phyloP scores from a whole-genome alignment of 1,140 invertebrate genomes.

The Trichonephila inaurata region DNA sequence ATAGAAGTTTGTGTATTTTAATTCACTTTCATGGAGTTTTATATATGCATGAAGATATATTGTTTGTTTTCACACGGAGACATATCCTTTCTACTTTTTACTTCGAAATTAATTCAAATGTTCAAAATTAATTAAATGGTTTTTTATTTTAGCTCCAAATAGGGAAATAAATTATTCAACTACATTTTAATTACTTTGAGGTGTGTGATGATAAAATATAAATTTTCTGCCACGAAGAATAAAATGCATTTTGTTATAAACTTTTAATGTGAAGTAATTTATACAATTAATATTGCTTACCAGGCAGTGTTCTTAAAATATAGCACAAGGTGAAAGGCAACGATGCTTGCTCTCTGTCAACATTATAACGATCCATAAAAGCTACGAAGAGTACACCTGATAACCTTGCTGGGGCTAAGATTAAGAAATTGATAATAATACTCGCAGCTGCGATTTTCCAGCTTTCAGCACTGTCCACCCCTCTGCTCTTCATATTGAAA shows the following conservation, averaged over 20 bases:
- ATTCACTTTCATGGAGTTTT: too few relatives aligned
- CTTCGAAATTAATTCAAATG: too few relatives aligned
- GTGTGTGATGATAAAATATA: too few relatives aligned
- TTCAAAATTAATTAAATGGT: too few relatives aligned
- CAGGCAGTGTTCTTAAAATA: background rate
- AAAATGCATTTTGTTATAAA: too few relatives aligned
- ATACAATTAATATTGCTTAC: background rate
- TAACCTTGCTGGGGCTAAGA: background rate
- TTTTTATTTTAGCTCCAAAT: background rate
- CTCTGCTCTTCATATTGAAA: constrained; percentile 5
- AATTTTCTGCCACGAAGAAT: too few relatives aligned
- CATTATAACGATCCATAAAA: background rate
- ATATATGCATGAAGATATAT: too few relatives aligned
- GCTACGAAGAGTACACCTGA: constrained; percentile 8
- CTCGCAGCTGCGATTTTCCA: background rate
- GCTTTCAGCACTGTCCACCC: background rate
- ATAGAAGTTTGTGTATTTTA: too few relatives aligned
- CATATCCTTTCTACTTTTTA: too few relatives aligned
- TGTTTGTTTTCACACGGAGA: too few relatives aligned
- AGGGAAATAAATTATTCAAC: background rate
- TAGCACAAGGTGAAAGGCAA: background rate
- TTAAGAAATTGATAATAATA: constrained; percentile 17
- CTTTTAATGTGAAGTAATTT: too few relatives aligned
- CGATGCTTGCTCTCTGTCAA: background rate
- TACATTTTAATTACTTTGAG: too few relatives aligned